A percentile compares a stretch with the other conserved stretches of the same genome.
Conservation (phyloP, 2,888 invertebrate genomes). For the Actias luna region DNA sequence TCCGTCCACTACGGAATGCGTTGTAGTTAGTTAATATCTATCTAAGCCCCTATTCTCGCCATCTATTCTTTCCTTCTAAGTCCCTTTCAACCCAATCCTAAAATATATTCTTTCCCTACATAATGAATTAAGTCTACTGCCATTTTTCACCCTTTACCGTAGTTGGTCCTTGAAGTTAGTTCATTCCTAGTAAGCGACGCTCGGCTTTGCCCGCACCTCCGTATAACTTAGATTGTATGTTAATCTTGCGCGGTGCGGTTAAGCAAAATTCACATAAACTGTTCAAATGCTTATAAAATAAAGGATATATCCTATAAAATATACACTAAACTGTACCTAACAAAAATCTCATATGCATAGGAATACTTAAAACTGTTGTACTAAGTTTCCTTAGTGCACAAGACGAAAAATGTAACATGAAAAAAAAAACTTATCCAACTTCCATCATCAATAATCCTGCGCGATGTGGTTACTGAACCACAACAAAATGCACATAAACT, state of each 20-base stretch:
- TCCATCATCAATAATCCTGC: too few species aligned
- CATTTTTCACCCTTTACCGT: constrained; percentile 9
- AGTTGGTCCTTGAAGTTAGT: constrained; percentile 19
- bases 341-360: too few species aligned
- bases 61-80: constrained; percentile 22
- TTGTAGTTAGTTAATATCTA: constrained; percentile 64
- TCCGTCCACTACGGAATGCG: constrained; percentile 74
- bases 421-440: too few species aligned
- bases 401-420: too few species aligned
- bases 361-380: too few species aligned
- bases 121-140: neutral
- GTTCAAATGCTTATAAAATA: too few species aligned
- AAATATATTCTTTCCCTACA: neutral
- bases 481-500: too few species aligned
- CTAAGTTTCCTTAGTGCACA: too few species aligned
- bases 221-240: constrained; percentile 30
- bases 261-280: too few species aligned
- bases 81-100: constrained; percentile 9
- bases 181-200: constrained; percentile 43
- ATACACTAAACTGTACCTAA: too few species aligned
- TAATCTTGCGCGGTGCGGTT: constrained; percentile 23
- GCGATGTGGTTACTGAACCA: too few species aligned
- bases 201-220: constrained; percentile 56
- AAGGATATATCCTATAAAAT: too few species aligned
- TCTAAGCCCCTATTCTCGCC: constrained; percentile 43